phyloP scores from a whole-genome alignment of 1,140 invertebrate genomes.

The Ylistrum balloti region DNA sequence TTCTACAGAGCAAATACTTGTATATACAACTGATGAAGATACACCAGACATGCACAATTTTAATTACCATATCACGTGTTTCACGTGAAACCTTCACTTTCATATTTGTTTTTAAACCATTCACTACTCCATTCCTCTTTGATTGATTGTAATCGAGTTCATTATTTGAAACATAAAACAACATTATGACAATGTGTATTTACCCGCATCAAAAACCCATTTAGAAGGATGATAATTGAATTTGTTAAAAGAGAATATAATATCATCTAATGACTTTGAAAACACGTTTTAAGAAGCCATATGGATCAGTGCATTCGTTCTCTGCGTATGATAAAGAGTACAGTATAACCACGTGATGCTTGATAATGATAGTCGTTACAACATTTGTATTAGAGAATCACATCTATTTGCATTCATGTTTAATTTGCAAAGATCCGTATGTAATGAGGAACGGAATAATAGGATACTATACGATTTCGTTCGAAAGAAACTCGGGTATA shows the following conservation, averaged over 20 bases:
- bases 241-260: background rate
- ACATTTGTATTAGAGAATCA: background rate
- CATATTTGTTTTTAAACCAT: background rate
- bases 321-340: background rate
- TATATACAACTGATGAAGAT: too few relatives aligned
- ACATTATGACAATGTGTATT: background rate
- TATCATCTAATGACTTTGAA: background rate
- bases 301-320: background rate
- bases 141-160: background rate
- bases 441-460: background rate
- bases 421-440: background rate
- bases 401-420: background rate
- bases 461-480: background rate
- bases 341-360: background rate
- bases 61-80: background rate
- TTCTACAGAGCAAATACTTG: too few relatives aligned
- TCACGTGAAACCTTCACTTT: background rate
- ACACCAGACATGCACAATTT: too few relatives aligned
- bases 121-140: background rate
- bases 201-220: background rate
- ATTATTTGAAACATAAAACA: background rate
- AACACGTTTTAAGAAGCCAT: background rate
- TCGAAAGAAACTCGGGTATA: too few relatives aligned
- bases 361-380: background rate
- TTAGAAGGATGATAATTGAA: background rate